A percentile compares a stretch with the other conserved stretches of the same genome.
Evolutionary conservation across 2,888 invertebrate species (phyloP).

Genomic region (Chironomus tentans): DNA sequence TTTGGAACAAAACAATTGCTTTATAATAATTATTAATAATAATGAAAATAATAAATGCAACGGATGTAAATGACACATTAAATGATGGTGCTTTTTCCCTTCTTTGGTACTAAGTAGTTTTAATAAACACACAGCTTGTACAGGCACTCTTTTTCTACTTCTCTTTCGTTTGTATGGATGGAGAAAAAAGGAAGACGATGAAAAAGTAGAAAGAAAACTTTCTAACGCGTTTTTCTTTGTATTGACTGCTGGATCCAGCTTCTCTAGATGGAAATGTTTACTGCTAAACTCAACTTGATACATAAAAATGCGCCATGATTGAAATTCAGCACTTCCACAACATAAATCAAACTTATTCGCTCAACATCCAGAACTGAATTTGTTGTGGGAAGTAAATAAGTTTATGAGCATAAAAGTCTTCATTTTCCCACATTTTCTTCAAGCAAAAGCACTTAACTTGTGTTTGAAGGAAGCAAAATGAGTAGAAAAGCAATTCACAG

Average conservation of each 20-base stretch:
- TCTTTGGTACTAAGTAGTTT: constrained; percentile 1
- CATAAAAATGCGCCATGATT: no score
- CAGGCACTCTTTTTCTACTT: not conserved
- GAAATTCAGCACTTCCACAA: no score
- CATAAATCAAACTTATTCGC: no score
- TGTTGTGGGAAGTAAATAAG: not conserved
- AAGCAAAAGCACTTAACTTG: not conserved
- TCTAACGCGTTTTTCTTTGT: not conserved
- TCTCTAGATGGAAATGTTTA: no score
- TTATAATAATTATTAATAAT: constrained; percentile 25
- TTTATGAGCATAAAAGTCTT: not conserved
- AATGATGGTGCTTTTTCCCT: constrained; percentile 23
- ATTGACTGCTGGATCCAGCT: no score
- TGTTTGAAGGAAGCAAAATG: not conserved
- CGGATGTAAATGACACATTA: constrained; percentile 26
- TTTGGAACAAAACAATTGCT: constrained; percentile 14
- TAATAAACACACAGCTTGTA: constrained; percentile 10
- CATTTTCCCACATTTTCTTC: not conserved
- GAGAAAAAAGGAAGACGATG: not conserved
- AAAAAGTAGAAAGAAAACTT: not conserved
- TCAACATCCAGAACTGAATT: no score
- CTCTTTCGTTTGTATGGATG: not conserved
- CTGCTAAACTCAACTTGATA: no score
- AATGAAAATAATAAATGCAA: constrained; percentile 25
- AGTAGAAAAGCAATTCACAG: constrained; percentile 11